Base-by-base conservation (phyloP, 2,888 invertebrate species). In the Clunio marinus region DNA sequence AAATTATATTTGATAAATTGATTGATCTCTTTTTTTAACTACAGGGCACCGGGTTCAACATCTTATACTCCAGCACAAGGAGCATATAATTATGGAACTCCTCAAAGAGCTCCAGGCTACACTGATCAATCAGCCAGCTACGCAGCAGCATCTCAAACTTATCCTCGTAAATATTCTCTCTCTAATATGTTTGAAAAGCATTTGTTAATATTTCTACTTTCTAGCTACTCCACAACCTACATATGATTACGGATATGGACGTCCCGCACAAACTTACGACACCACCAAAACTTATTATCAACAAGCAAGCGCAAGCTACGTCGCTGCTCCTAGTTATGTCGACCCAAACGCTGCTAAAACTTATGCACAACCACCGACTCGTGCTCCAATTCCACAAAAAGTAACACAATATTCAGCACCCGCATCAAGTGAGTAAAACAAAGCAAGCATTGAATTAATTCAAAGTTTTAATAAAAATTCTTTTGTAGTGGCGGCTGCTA, bases 271-370 rank as follows among this genome's bases (percentile, higher is more conserved):
- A 41, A 84, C 88, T 57, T 89, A 90, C 82, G 91, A 90, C 81
- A 88, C 91, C 13, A 87, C 88, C 74, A 90, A 92, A 80, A 88
- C 90, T 70, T 91, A 91, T 78, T 91, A 91, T 78, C 92, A 91
- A 78, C 88, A 89, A 72, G 86, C 89, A n/a, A 83, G 85, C 57
- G 85, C 87, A 45, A 84, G 78, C 76, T 66, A 66, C 22, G 73
- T 79, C 75, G 25, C 79, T 76, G 73, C 79, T 74, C 71, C 81
- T 77, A 72, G 81, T 78, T 74, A 82, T 81, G 28, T 20, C 3
- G 20, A 28, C n/a, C 17, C 7, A 17, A 75, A 77, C 70, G 73
- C 70, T 13, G 63, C 76, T 5, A 68, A 79, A 72, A 32, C 79
- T 69, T 79, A 79, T 70, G 85, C 86, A 3, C 85, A 86, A 65